Evolutionary conservation across 2,113 vertebrate species (phyloP), one percentile per base, ranked within the genome.

Genomic region (Acrocephalus kingi): DNA sequence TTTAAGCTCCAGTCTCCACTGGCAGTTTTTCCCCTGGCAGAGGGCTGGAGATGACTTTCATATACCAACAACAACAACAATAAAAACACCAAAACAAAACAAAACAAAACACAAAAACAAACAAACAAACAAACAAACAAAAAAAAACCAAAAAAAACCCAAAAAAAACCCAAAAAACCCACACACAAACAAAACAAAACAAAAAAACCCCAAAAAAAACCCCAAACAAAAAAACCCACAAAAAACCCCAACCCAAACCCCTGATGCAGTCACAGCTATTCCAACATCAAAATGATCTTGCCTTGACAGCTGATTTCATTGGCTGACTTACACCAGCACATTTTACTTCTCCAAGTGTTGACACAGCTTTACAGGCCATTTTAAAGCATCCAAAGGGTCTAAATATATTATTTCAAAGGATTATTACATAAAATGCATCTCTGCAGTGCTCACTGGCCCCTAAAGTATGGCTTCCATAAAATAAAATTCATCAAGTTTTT

Each of bases 251-350:
- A 35, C 23, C 58, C 37, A 9, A 9, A 9, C 37, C 24, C 35
- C 35, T 46, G 49, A 72, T 84, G 66, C 66, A 79, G 66, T 33
- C 27, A 52, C 79, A 93, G 73, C 56, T 80, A 74, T 48, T 85
- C n/a, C 79, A 88, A 13, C 56, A 92, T 33, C 69, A 78, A 35
- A 63, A 63, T 24, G 24, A 84, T 92, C 69, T 74, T 67, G 56
- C 69, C 68, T 80, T 75, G 48, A 86, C 62, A 95, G 93, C 33
- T 61, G 76, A 89, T 78, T 95, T 55, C 73, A 61, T 37, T 90
- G 64, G 46, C 83, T 88, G 86, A 71, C 92, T 85, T 92, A 59
- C 18, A 81, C 35, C 80, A 84, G 86, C 84, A 94, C 27, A 52
- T 56, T 93, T 73, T 91, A 55, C 61, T 90, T 80, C 48, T 78